Evolutionary conservation across 92 coral and sea anemone genomes (phyloP).

Genomic region (Siderastrea radians): DNA sequence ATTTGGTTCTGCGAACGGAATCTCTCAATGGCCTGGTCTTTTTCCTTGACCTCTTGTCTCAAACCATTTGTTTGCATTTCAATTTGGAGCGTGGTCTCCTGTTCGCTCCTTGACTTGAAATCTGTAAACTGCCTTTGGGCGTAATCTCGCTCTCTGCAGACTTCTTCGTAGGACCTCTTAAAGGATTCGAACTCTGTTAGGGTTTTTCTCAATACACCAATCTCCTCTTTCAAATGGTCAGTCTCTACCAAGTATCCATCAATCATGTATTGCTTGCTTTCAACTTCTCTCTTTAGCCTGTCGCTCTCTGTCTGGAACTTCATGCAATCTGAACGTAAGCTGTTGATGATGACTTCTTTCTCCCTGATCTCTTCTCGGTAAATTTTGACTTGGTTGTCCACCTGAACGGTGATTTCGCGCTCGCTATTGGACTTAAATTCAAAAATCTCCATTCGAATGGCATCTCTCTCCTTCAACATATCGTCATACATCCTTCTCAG

Average conservation of each 20-base stretch:
- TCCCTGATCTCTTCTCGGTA: conserved; percentile 39
- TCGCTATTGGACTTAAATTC: conserved; percentile 56
- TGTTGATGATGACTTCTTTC: conserved; percentile 45
- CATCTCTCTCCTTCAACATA: conserved; percentile 52
- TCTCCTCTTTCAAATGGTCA: conserved; percentile 20
- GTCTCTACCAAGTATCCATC: conserved; percentile 26
- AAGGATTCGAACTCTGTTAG: conserved; percentile 23
- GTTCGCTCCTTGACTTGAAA: conserved; percentile 30
- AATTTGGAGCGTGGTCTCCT: conserved; percentile 16
- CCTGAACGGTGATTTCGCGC: conserved; percentile 19
- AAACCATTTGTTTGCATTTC: conserved; percentile 36
- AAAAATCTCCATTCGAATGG: conserved; percentile 41
- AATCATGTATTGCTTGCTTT: conserved; percentile 22
- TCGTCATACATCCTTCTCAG: conserved; percentile 46
- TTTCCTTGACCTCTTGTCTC: conserved; percentile 57
- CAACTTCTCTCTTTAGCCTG: conserved; percentile 30
- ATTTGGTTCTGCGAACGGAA: conserved; percentile 29
- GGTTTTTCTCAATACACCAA: neutral
- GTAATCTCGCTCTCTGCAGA: conserved; percentile 52
- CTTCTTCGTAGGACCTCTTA: conserved; percentile 38
- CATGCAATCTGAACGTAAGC: conserved; percentile 39
- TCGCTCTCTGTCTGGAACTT: conserved; percentile 48
- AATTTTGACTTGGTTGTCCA: conserved; percentile 7
- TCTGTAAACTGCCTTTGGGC: conserved; percentile 25
- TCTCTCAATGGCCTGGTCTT: conserved; percentile 39